These are phyloP conservation scores for Pangasius larnaudii DNA, from an alignment of 2,797 vertebrate species.

Conservation along the genomic window DNA sequence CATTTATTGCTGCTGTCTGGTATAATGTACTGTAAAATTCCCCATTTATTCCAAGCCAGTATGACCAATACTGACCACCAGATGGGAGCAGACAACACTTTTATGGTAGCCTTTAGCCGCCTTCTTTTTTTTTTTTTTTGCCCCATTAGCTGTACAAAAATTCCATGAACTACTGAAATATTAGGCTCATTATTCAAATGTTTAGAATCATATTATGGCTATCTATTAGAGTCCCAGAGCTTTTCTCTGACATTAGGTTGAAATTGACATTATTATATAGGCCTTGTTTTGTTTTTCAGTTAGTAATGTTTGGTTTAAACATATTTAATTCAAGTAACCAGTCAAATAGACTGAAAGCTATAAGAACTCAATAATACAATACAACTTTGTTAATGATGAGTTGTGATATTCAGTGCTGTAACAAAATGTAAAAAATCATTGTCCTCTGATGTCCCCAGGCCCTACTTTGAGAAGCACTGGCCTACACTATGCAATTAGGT, in stretches of 20 bases:
- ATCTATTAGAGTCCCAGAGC: neutral
- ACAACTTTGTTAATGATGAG: neutral
- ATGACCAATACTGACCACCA: constrained; percentile 42
- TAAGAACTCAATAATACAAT: neutral
- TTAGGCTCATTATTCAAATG: neutral
- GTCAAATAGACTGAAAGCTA: neutral
- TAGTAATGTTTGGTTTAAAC: neutral
- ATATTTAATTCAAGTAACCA: neutral
- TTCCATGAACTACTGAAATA: neutral
- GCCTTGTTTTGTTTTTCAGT: neutral
- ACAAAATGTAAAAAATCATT: neutral
- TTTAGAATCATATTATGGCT: neutral
- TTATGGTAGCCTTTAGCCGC: neutral
- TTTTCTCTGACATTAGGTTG: neutral
- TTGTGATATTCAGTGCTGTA: neutral
- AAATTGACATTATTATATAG: neutral
- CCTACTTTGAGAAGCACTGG: neutral
- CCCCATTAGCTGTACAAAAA: neutral
- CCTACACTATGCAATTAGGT: neutral
- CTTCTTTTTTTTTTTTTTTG: neutral
- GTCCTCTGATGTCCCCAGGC: neutral
- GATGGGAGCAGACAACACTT: constrained; percentile 62
- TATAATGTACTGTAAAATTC: neutral
- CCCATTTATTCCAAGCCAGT: neutral
- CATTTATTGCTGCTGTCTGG: neutral